Percentiles rank a stretch among this genome's conserved stretches.
Conservation (phyloP, 2,113 vertebrate genomes). For the Neotragus pygmaeus region DNA sequence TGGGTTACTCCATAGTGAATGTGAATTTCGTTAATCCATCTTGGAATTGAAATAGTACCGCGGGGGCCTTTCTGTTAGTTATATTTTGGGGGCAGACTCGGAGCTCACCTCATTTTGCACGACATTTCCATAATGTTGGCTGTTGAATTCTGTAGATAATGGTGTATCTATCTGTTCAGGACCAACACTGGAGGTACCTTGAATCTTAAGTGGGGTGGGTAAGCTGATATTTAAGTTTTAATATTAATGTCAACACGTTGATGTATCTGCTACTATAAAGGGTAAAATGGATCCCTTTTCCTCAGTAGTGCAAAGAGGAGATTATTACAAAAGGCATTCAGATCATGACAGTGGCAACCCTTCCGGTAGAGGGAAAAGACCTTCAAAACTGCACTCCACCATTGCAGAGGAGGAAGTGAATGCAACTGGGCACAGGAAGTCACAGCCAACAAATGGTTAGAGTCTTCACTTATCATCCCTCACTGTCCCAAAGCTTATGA, state of each 20-base stretch:
- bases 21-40: slow-evolving; percentile 47
- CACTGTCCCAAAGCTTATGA: not conserved
- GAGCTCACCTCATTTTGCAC: slow-evolving; percentile 38
- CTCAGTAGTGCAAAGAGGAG: slow-evolving; percentile 80
- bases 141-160: slow-evolving; percentile 60
- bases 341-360: slow-evolving; percentile 72
- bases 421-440: slow-evolving; percentile 83
- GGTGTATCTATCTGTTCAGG: not conserved
- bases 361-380: slow-evolving; percentile 74
- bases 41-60: slow-evolving; percentile 35
- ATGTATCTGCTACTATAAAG: slow-evolving; percentile 43
- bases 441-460: slow-evolving; percentile 83
- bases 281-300: slow-evolving; percentile 76
- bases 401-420: slow-evolving; percentile 75
- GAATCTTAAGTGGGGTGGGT: slow-evolving; percentile 30
- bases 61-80: not conserved
- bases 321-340: slow-evolving; percentile 79
- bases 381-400: slow-evolving; percentile 80
- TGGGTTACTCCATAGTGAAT: slow-evolving; percentile 31
- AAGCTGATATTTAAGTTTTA: slow-evolving; percentile 53
- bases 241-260: not conserved
- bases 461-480: slow-evolving; percentile 73
- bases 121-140: slow-evolving; percentile 13
- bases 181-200: not conserved
- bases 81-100: slow-evolving; percentile 14